phyloP scores from a whole-genome alignment of 2,113 vertebrate genomes.

The Ptychochromis oligacanthus region DNA sequence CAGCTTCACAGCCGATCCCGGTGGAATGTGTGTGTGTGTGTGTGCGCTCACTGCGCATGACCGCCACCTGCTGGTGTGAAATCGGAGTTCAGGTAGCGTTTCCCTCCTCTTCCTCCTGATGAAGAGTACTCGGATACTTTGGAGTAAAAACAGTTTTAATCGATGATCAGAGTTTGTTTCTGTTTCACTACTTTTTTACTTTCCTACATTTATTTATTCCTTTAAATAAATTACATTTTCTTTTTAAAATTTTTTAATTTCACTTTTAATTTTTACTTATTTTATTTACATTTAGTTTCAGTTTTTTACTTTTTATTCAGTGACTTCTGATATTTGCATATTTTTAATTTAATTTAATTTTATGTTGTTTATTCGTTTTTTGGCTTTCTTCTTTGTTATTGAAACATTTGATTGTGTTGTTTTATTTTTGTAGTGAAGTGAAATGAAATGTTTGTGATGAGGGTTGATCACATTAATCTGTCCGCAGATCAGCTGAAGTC shows the following conservation, averaged over 20 bases:
- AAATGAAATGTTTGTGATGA: too few species aligned
- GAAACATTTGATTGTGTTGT: too few species aligned
- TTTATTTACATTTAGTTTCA: neutral
- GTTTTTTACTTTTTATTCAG: neutral
- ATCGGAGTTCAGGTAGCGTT: neutral
- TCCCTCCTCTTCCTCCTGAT: neutral
- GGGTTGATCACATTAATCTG: too few species aligned
- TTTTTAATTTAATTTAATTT: too few species aligned
- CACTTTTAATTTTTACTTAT: constrained; percentile 2
- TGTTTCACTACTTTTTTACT: neutral
- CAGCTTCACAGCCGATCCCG: neutral
- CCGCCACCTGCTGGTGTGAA: neutral
- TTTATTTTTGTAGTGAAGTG: too few species aligned
- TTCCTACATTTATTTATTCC: too few species aligned
- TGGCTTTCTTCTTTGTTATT: too few species aligned
- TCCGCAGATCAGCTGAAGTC: too few species aligned
- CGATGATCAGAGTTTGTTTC: neutral
- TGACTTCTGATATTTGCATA: neutral
- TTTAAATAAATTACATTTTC: neutral
- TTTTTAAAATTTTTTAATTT: accelerated
- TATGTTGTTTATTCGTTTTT: too few species aligned
- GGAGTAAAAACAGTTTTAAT: neutral
- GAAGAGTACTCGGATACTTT: neutral
- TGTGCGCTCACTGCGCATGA: neutral
- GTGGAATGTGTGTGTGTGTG: neutral